Evolutionary conservation across 2,888 invertebrate species (phyloP).

Genomic region (Cephus nigrinus): DNA sequence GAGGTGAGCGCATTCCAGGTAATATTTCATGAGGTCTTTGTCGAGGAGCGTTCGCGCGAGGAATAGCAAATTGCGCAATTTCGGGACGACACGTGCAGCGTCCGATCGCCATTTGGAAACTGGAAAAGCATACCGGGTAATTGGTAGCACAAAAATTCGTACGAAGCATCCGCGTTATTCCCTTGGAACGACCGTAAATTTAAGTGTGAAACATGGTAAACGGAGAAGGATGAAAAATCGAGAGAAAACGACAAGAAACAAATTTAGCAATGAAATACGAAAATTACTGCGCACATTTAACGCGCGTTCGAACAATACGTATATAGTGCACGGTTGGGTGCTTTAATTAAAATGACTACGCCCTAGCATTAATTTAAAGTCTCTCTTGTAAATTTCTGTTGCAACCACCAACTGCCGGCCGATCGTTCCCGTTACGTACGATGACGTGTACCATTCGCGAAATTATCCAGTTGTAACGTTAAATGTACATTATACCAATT

Average conservation of each 20-base stretch:
- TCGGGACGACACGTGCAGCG: not conserved
- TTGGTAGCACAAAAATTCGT: not conserved
- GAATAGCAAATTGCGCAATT: constrained; percentile 31
- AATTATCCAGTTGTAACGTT: not conserved
- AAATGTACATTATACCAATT: not conserved
- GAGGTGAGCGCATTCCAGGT: constrained; percentile 28
- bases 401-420: not conserved
- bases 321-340: not conserved
- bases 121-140: not conserved
- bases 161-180: not conserved
- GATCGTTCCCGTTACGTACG: not conserved
- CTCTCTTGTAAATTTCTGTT: not conserved
- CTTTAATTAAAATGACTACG: not conserved
- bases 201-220: not conserved
- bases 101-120: not conserved
- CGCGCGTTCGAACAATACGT: not conserved
- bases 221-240: not conserved
- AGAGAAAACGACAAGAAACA: not conserved
- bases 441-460: not conserved
- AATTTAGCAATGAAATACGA: constrained; percentile 22
- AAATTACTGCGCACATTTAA: constrained; percentile 37
- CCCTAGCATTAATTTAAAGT: not conserved
- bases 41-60: constrained; percentile 40
- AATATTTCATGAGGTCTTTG: constrained; percentile 57
- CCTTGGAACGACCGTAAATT: not conserved